These are phyloP conservation scores for Cyphomyrus discorhynchus DNA, from an alignment of 2,113 vertebrate species.

Conservation along the genomic window DNA sequence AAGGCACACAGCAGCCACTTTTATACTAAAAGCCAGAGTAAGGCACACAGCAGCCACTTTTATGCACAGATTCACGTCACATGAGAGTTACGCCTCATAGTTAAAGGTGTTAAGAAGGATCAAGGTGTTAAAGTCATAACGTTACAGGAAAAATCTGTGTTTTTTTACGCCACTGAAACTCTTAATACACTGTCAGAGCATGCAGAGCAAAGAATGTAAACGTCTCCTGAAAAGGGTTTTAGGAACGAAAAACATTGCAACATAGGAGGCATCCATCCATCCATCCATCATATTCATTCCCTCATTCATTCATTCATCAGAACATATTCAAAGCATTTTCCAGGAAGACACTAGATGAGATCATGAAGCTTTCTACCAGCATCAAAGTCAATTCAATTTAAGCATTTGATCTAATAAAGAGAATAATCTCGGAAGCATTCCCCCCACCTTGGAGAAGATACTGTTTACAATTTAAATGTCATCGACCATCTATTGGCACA, in stretches of 20 bases:
- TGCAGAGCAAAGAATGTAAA: background rate
- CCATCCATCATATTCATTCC: background rate
- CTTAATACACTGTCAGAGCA: background rate
- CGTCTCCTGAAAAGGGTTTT: background rate
- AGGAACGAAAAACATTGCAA: background rate
- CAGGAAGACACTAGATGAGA: background rate
- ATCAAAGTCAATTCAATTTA: background rate
- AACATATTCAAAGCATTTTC: background rate
- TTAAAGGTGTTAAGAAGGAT: background rate
- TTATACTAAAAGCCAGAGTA: background rate
- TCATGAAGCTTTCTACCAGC: background rate
- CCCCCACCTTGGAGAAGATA: background rate
- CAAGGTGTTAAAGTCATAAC: background rate
- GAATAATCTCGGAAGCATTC: background rate
- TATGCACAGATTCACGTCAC: background rate
- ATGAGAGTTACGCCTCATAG: background rate
- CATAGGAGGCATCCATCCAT: background rate
- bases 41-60: background rate
- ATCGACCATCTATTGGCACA: background rate
- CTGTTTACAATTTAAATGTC: background rate
- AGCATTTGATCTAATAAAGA: background rate
- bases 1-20: no score
- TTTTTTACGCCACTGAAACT: background rate
- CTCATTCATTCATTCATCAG: background rate
- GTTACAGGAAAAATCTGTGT: background rate